Evolutionary conservation across 1,140 invertebrate species (phyloP), one percentile per base, ranked within the genome.

Genomic region (Drosophila auraria): DNA sequence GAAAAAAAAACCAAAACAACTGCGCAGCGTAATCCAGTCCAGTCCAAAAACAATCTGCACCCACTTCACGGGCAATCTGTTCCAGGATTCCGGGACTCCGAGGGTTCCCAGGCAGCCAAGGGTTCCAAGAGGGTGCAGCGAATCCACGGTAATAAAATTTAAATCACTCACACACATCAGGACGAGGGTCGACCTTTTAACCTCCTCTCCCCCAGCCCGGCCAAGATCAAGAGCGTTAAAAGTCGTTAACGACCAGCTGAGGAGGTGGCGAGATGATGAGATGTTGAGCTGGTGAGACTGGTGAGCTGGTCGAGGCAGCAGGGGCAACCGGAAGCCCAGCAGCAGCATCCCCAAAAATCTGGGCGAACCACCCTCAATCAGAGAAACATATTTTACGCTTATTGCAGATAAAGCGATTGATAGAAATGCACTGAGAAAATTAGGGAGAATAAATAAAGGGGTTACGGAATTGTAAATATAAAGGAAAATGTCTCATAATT

Each of bases 81-180:
- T 72, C 42, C 27, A 49, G 45, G 14, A 54, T 14, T 54, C 44
- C 53, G 54, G 36, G 61, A 33, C 42, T 69, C 61, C 44, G 33
- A 38, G 44, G 64, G n/a, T 63, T 65, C 60, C 42, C 44, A 38
- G 44, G 65, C n/a, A 30, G 44, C 60, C 36, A 25, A 15, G 47
- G 62, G 17, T 56, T 56, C 33, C 54, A n/a, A 57, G 54, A 57
- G 54, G 54, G 54, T 40, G 54, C 54, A 25, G 36, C 54, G 38
- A 57, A 57, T 75, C 69, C 57, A 74, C 59, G 82, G 78, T 91
- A 91, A 91, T 91, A 91, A 91, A 91, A 91, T 91, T 91, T 87
- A 89, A 91, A 91, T 91, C 87, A 87, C 81, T 79, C 87, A 87
- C 64, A 60, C 60, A 56, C 62, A 74, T 77, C 49, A 61, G 50